These are phyloP conservation scores for Cyprinus carpio DNA, from an alignment of 2,113 vertebrate species.

Conservation along the genomic window DNA sequence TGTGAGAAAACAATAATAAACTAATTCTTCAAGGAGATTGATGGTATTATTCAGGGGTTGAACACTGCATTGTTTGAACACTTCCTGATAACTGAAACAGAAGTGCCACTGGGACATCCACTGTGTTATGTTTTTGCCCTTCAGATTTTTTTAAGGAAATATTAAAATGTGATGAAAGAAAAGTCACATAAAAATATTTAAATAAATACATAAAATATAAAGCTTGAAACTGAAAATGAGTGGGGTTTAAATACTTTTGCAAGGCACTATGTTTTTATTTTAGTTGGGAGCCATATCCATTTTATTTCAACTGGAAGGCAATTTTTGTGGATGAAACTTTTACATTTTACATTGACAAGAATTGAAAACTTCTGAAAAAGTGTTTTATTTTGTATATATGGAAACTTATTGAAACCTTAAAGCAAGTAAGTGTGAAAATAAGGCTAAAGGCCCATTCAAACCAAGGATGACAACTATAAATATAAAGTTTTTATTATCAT, in stretches of 20 bases:
- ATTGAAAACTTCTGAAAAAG: background rate
- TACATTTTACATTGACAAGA: background rate
- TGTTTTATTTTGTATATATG: background rate
- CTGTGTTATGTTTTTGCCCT: background rate
- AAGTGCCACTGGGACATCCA: background rate
- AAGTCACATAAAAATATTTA: background rate
- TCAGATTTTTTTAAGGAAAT: background rate
- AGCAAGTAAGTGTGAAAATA: conserved; percentile 21
- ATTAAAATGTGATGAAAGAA: background rate
- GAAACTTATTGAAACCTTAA: background rate
- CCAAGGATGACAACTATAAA: background rate
- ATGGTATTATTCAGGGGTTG: background rate
- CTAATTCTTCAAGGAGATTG: background rate
- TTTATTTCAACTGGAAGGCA: background rate
- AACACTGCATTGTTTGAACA: background rate
- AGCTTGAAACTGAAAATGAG: background rate
- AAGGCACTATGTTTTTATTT: background rate
- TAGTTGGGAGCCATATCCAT: background rate
- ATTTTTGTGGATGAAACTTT: background rate
- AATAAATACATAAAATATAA: background rate
- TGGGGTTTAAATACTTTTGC: conserved; percentile 9
- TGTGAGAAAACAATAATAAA: background rate
- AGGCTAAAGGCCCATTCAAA: conserved; percentile 24
- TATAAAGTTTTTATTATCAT: background rate
- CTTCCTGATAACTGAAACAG: background rate